phyloP scores from a whole-genome alignment of 2,888 invertebrate genomes.

The Pandemis cinnamomeana region DNA sequence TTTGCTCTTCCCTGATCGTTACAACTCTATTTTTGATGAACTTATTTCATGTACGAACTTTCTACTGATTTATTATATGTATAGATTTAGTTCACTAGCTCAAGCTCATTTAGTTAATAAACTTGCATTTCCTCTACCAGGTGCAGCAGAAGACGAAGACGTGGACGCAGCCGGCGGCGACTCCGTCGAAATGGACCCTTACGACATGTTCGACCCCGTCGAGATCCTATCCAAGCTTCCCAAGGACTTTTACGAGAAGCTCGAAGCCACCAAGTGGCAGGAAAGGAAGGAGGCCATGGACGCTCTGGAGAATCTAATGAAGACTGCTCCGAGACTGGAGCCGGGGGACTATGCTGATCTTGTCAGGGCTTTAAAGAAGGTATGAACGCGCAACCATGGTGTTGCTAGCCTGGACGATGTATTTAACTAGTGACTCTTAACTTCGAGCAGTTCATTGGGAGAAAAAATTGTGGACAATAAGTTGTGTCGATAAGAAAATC shows the following conservation, averaged over 20 bases:
- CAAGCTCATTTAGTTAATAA: too few species aligned
- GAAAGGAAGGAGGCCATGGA: constrained; percentile 97
- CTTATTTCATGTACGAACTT: too few species aligned
- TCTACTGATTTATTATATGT: too few species aligned
- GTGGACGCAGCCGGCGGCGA: constrained; percentile 86
- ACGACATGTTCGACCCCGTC: constrained; percentile 95
- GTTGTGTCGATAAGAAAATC: too few species aligned
- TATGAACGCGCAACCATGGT: constrained; percentile 58
- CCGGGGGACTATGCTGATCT: constrained; percentile 96
- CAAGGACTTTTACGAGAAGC: constrained; percentile 97
- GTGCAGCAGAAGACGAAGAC: constrained; percentile 77
- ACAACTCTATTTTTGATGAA: too few species aligned
- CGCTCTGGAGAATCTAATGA: constrained; percentile 89
- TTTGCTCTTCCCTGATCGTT: too few species aligned
- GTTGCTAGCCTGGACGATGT: too few species aligned
- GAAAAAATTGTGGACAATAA: too few species aligned
- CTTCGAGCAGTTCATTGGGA: too few species aligned
- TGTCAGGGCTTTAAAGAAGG: constrained; percentile 94
- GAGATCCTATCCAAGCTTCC: constrained; percentile 97
- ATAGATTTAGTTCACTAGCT: too few species aligned
- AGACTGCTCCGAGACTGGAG: constrained; percentile 93
- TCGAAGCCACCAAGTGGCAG: constrained; percentile 98
- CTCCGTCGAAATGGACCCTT: constrained; percentile 92
- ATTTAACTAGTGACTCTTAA: too few species aligned
- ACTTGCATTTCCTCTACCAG: constrained; percentile 48